Evolutionary conservation across 2,797 vertebrate species (phyloP), one percentile per base, ranked within the genome.

Genomic region (Lithobates pipiens): DNA sequence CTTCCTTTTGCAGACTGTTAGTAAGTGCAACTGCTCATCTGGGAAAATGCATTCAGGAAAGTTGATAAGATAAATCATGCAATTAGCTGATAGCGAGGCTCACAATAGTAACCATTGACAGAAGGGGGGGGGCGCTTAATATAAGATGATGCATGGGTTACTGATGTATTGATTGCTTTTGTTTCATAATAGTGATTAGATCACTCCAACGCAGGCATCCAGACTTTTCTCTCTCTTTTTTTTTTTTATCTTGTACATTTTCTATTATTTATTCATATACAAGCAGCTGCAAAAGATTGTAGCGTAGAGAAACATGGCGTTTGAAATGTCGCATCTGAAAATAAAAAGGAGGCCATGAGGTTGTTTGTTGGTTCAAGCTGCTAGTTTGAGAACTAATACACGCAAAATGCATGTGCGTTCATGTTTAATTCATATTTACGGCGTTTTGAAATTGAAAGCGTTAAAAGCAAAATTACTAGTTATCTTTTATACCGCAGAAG

Each of bases 31-130:
- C 61, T 65, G 36, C 70, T 78, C 69, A 57, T 32, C 50, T 78
- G 69, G 80, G 76, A 82, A 82, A 83, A 83, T 67, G 29, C 57
- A 74, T 68, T 54, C 61, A 65, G 69, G 39, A 78, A 79, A 78
- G 67, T 69, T 83, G 85, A 86, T 86, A 74, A 74, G 80, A 86
- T 86, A 74, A 74, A 78, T 82, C 73, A 71, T 63, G 76, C 68
- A 83, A 86, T 78, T 39, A 83, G 61, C 39, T 54, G 85, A 86
- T 78, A 86, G 61, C 63, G 69, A 13, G 34, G 25, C 54, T 46
- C 16, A 77, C 70, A 74, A 67, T 29, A 57, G 54, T 63, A 69
- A n/a, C 82, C 25, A 69, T 42, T 61, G 50, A 67, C 44, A 57
- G 69, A 77, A 70, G 61, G n/a, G n/a, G 0, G 23, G 21, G 13